Evolutionary conservation across 2,888 invertebrate species (phyloP).

Genomic region (Drosophila phalerata): DNA sequence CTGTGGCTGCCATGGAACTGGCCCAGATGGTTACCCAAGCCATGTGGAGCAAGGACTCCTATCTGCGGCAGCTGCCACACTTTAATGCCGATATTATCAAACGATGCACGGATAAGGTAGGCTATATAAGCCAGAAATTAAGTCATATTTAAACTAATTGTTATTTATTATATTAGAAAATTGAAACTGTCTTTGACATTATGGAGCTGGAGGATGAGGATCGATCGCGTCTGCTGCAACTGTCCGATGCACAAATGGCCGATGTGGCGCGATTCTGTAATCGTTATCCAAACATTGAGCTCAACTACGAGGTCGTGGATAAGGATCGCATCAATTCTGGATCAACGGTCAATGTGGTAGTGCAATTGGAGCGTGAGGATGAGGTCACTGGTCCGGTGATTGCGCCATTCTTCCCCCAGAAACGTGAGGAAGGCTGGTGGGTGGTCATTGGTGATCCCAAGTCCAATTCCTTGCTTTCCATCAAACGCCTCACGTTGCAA

Average conservation of each 20-base stretch:
- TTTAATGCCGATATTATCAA: constrained; percentile 95
- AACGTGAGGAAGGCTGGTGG: constrained; percentile 98
- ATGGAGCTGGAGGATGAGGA: constrained; percentile 95
- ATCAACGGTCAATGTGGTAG: constrained; percentile 94
- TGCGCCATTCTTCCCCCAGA: constrained; percentile 98
- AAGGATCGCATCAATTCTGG: constrained; percentile 93
- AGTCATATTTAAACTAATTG: not conserved
- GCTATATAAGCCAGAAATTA: accelerated
- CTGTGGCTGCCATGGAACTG: constrained; percentile 99
- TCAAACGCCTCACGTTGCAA: constrained; percentile 97
- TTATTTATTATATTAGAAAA: constrained; percentile 83
- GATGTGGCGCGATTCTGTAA: constrained; percentile 99
- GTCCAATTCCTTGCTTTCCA: constrained; percentile 96
- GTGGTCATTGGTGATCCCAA: constrained; percentile 99
- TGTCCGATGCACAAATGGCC: constrained; percentile 95
- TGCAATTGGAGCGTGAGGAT: constrained; percentile 97
- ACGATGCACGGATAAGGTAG: constrained; percentile 93
- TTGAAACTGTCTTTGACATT: constrained; percentile 91
- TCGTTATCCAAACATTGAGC: constrained; percentile 99
- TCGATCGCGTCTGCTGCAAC: constrained; percentile 91
- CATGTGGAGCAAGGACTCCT: constrained; percentile 99
- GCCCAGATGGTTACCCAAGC: constrained; percentile 99
- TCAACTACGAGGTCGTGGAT: constrained; percentile 95
- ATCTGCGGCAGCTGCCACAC: constrained; percentile 98
- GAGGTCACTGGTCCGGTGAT: constrained; percentile 98